Conservation (phyloP, 2,888 invertebrate genomes). For the Hoplodrina blanda region DNA sequence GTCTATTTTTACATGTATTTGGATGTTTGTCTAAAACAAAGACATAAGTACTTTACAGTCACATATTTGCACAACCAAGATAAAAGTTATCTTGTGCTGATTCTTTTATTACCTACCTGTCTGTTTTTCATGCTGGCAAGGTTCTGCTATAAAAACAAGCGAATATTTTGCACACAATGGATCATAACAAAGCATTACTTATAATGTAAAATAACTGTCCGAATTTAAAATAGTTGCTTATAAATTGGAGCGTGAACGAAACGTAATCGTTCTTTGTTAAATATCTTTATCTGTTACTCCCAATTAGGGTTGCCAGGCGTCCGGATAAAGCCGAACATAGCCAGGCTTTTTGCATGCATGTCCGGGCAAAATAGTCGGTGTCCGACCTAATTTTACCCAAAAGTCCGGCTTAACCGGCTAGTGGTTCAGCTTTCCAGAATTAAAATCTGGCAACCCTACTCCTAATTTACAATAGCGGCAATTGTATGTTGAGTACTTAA, state of each 20-base stretch:
- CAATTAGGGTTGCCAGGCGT: too few relatives aligned
- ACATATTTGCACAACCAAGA: conserved; percentile 27
- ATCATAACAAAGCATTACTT: conserved; percentile 3
- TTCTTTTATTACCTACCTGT: conserved; percentile 31
- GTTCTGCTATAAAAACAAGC: conserved; percentile 10
- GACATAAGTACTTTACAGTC: not conserved
- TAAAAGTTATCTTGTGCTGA: conserved; percentile 41
- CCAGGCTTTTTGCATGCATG: too few relatives aligned
- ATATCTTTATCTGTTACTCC: conserved; percentile 5
- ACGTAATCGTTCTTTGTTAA: conserved; percentile 33
- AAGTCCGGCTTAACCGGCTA: too few relatives aligned
- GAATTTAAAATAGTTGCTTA: not conserved
- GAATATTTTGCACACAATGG: conserved; percentile 18
- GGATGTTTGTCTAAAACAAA: conserved; percentile 12
- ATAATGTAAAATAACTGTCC: conserved; percentile 6
- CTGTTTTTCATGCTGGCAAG: conserved; percentile 28
- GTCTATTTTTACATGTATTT: conserved; percentile 36
- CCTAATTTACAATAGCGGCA: not conserved
- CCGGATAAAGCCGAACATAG: too few relatives aligned
- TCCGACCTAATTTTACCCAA: too few relatives aligned
- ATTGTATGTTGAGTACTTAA: not conserved
- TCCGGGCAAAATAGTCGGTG: too few relatives aligned
- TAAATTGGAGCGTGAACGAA: conserved; percentile 18
- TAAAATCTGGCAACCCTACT: not conserved
- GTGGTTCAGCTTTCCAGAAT: too few relatives aligned